phyloP scores from a whole-genome alignment of 2,888 invertebrate genomes.

The Thysanoteuthis rhombus region DNA sequence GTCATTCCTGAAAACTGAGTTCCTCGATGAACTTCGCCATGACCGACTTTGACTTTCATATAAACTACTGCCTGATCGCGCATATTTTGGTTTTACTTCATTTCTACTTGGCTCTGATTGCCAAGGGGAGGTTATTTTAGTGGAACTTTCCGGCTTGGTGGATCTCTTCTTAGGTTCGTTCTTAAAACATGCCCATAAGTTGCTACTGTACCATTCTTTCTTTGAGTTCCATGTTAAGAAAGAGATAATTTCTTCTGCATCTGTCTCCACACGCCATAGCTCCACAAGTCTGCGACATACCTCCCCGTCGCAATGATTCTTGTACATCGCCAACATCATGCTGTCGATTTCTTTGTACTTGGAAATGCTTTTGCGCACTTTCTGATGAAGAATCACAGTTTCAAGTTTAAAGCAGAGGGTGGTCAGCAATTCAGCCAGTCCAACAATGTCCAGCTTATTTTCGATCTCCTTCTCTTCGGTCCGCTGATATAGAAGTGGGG shows the following conservation, averaged over 20 bases:
- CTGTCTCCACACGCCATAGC: constrained; percentile 16
- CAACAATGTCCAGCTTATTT: constrained; percentile 2
- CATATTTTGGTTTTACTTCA: neutral
- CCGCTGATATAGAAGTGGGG: neutral
- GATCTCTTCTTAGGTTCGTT: constrained; percentile 12
- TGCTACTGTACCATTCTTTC: constrained; percentile 17
- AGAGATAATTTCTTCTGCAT: constrained; percentile 1
- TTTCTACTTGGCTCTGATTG: neutral
- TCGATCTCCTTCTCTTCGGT: neutral
- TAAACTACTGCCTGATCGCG: neutral
- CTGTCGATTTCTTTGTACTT: constrained; percentile 26
- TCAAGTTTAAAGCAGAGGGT: constrained; percentile 21
- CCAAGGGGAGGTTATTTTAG: neutral
- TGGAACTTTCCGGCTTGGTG: neutral
- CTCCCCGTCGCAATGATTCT: neutral
- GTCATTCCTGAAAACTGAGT: neutral
- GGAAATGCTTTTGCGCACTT: neutral
- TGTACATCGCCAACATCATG: neutral
- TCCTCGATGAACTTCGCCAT: neutral
- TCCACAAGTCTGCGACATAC: constrained; percentile 16
- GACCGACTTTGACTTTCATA: neutral
- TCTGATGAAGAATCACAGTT: constrained; percentile 23
- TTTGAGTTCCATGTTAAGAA: constrained; percentile 19
- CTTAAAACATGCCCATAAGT: constrained; percentile 20
- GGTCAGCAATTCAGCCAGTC: constrained; percentile 15